Evolutionary conservation across 2,888 invertebrate species (phyloP).

Genomic region (Tetanocera ferruginea): DNA sequence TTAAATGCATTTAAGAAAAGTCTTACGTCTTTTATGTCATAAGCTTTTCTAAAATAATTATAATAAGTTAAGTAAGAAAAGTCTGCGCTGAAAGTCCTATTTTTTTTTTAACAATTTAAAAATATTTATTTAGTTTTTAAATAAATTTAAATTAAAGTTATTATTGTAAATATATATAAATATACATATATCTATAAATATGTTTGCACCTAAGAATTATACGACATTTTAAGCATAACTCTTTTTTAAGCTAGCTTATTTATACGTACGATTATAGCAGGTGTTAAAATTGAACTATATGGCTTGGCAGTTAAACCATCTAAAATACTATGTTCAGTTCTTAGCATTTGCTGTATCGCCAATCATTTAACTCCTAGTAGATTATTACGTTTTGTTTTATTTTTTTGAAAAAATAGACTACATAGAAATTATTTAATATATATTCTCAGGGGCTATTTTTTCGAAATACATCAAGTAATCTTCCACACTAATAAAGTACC

Average conservation of each 20-base stretch:
- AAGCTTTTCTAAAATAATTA: not conserved
- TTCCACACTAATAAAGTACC: conserved; percentile 58
- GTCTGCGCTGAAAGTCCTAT: conserved; percentile 15
- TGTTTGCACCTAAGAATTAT: not conserved
- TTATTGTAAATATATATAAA: conserved; percentile 8
- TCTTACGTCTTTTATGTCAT: not conserved
- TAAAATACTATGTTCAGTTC: not conserved
- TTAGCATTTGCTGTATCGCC: not conserved
- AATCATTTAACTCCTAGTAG: conserved; percentile 20
- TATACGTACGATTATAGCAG: too few species aligned
- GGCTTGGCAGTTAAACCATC: not conserved
- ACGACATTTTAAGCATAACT: not conserved
- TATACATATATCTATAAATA: not conserved
- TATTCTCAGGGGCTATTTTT: conserved; percentile 53
- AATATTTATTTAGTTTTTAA: conserved; percentile 48
- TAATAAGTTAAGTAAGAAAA: not conserved
- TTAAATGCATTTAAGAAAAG: conserved; percentile 44
- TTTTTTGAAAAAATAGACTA: conserved; percentile 12
- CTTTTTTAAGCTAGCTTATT: not conserved
- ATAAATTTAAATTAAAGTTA: conserved; percentile 35
- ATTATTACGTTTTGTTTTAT: conserved; percentile 6
- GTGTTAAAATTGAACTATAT: not conserved
- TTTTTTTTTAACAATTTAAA: conserved; percentile 14
- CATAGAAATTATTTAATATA: conserved; percentile 40
- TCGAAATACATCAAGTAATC: conserved; percentile 36